Evolutionary conservation across 2,797 vertebrate genomes (phyloP).

Genomic region (Geotrypetes seraphini): DNA sequence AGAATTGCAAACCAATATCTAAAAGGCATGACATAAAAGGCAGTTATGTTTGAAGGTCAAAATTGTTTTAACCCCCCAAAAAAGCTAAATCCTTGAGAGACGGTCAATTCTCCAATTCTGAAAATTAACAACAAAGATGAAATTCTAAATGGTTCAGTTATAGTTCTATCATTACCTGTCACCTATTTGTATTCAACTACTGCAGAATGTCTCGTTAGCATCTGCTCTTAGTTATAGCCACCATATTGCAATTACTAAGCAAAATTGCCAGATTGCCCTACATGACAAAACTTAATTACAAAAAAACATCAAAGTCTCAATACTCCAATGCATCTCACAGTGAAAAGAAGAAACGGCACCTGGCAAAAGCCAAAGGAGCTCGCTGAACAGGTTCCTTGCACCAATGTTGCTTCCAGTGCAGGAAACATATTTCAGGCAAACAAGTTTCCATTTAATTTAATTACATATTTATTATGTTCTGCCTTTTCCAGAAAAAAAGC

Average conservation of each 20-base stretch:
- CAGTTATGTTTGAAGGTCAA: constrained; percentile 34
- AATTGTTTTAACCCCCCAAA: too few relatives aligned
- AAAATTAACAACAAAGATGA: constrained; percentile 28
- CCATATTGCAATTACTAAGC: constrained; percentile 5
- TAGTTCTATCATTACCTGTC: constrained; percentile 17
- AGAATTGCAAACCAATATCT: constrained; percentile 30
- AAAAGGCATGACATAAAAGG: constrained; percentile 28
- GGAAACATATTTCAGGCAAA: too few relatives aligned
- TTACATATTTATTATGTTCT: too few relatives aligned
- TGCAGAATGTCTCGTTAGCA: neutral
- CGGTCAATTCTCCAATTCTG: constrained; percentile 30
- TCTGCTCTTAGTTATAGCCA: neutral
- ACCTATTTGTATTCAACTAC: constrained; percentile 10
- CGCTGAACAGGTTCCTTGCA: too few relatives aligned
- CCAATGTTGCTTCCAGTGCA: too few relatives aligned
- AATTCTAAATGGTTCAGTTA: constrained; percentile 17
- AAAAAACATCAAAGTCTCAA: neutral
- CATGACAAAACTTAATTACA: too few relatives aligned
- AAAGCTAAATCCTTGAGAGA: constrained; percentile 30
- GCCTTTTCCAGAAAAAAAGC: too few relatives aligned
- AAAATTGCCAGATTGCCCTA: too few relatives aligned
- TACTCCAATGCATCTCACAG: neutral
- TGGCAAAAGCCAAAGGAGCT: too few relatives aligned
- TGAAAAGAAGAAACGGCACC: too few relatives aligned
- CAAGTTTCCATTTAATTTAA: too few relatives aligned